Conservation (phyloP, 53 echinoderm and acorn worm genomes). For the Antedon mediterranea region DNA sequence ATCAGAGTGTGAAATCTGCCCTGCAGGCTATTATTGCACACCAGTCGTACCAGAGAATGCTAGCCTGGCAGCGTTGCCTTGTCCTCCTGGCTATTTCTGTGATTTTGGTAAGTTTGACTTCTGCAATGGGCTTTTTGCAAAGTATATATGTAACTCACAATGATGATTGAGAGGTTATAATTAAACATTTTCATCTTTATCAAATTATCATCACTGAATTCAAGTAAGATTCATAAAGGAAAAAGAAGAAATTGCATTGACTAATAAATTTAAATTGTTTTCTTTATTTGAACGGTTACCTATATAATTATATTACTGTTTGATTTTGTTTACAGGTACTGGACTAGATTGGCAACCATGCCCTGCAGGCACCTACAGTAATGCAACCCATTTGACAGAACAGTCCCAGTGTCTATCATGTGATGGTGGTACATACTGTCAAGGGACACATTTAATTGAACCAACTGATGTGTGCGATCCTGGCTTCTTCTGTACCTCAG, state of each 20-base stretch:
- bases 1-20: slow-evolving; percentile 57
- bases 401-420: slow-evolving; percentile 54
- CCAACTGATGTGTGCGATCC: slow-evolving; percentile 47
- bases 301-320: background rate
- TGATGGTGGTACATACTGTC: slow-evolving; percentile 74
- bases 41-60: slow-evolving; percentile 67
- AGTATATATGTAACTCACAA: too few species aligned
- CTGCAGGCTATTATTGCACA: slow-evolving; percentile 74
- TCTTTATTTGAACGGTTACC: too few species aligned
- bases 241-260: too few species aligned
- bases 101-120: slow-evolving; percentile 60
- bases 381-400: slow-evolving; percentile 37
- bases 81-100: slow-evolving; percentile 82
- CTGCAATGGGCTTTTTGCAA: too few species aligned
- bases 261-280: too few species aligned
- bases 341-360: slow-evolving; percentile 92
- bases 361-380: slow-evolving; percentile 83
- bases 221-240: too few species aligned
- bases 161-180: too few species aligned
- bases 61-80: slow-evolving; percentile 46
- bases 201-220: too few species aligned
- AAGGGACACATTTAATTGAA: slow-evolving; percentile 57
- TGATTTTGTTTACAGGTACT: slow-evolving; percentile 35
- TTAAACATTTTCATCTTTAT: too few species aligned
- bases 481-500: slow-evolving; percentile 89